phyloP scores from a whole-genome alignment of 2,797 vertebrate genomes.

The Danio kyathit region DNA sequence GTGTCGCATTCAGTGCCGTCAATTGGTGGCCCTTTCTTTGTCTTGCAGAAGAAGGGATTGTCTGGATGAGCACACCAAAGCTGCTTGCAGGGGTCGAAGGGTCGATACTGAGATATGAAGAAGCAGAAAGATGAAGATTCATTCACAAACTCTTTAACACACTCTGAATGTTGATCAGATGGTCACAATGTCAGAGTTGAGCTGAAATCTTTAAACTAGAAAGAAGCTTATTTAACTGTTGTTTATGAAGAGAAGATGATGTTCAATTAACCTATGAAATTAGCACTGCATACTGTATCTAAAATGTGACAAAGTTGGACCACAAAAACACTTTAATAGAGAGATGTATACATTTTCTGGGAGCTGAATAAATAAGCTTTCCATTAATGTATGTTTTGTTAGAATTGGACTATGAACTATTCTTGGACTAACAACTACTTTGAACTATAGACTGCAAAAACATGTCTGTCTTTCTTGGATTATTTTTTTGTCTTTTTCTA shows the following conservation, averaged over 20 bases:
- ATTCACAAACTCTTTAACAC: slow-evolving; percentile 33
- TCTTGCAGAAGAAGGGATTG: slow-evolving; percentile 99
- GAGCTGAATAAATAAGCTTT: too few species aligned
- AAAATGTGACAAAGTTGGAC: too few species aligned
- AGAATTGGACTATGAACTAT: too few species aligned
- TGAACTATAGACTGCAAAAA: too few species aligned
- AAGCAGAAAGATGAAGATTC: slow-evolving; percentile 60
- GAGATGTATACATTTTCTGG: too few species aligned
- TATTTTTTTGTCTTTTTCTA: too few species aligned
- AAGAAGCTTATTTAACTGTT: not conserved
- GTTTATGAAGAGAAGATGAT: not conserved
- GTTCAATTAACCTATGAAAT: not conserved
- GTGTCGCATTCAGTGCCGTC: slow-evolving; percentile 95
- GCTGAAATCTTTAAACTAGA: not conserved
- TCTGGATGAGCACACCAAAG: slow-evolving; percentile 98
- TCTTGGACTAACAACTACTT: too few species aligned
- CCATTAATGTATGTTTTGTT: too few species aligned
- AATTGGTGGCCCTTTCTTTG: slow-evolving; percentile 97
- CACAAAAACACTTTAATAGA: too few species aligned
- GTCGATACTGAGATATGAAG: slow-evolving; percentile 89
- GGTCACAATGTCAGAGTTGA: slow-evolving; percentile 2
- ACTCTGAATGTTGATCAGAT: slow-evolving; percentile 5
- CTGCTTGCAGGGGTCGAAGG: slow-evolving; percentile 97
- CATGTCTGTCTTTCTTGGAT: too few species aligned
- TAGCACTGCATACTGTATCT: not conserved